Percentiles rank a stretch among this genome's conserved stretches.
Conservation (phyloP, 2,888 invertebrate genomes). For the Pseudeuparius sepicola region DNA sequence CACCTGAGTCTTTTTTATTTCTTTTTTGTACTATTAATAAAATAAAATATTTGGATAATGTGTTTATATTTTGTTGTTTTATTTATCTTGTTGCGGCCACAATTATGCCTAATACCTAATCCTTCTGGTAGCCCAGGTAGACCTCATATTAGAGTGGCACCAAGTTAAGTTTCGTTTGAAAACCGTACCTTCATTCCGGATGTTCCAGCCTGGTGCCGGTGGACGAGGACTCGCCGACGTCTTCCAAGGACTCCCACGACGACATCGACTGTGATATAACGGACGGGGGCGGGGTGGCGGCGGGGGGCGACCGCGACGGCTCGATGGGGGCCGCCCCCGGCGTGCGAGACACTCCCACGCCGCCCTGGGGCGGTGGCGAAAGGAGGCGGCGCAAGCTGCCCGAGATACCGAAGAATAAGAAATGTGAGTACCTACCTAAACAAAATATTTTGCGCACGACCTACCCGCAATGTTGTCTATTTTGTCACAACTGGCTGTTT, state of each 20-base stretch:
- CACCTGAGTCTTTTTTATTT: no score
- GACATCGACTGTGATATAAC: slow-evolving; percentile 42
- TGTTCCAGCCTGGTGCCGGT: slow-evolving; percentile 70
- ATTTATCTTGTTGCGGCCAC: no score
- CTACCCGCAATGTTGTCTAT: no score
- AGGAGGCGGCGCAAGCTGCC: slow-evolving; percentile 74
- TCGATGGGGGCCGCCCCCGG: slow-evolving; percentile 17
- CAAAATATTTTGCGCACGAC: slow-evolving; percentile 2
- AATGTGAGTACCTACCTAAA: slow-evolving; percentile 50
- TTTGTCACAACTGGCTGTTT: slow-evolving; percentile 14
- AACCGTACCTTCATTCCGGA: background rate
- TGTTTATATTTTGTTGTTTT: no score
- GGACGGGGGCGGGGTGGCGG: slow-evolving; percentile 12
- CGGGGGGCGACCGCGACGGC: slow-evolving; percentile 40
- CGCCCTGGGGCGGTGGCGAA: slow-evolving; percentile 38
- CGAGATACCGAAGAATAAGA: slow-evolving; percentile 82
- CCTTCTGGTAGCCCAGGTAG: no score
- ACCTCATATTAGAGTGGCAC: no score
- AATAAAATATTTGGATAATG: no score
- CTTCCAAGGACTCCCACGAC: slow-evolving; percentile 64
- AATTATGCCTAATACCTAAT: no score
- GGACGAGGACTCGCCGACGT: slow-evolving; percentile 71
- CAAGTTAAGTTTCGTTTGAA: slow-evolving; percentile 1
- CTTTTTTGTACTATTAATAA: no score
- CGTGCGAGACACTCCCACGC: slow-evolving; percentile 20